Percentiles rank a stretch among this genome's conserved stretches.
phyloP scores from a whole-genome alignment of 2,888 invertebrate genomes.

The Caenorhabditis wallacei region DNA sequence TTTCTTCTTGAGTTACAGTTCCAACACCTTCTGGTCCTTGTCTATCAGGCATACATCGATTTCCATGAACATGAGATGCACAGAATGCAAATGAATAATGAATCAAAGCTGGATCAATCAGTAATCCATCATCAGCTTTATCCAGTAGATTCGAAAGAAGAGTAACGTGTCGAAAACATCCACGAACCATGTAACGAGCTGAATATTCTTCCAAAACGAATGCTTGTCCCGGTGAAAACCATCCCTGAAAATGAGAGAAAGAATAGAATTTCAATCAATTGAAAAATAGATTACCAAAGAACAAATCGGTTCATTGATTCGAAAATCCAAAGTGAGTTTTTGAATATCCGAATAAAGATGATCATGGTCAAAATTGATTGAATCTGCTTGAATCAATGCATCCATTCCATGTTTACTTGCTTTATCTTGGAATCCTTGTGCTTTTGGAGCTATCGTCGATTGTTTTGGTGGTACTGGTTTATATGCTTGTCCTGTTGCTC shows the following conservation, averaged over 20 bases:
- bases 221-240: conserved; percentile 99
- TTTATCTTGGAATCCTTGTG: conserved; percentile 87
- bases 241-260: conserved; percentile 93
- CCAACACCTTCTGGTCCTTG: conserved; percentile 91
- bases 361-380: conserved; percentile 96
- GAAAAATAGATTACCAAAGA: conserved; percentile 89
- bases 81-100: conserved; percentile 99
- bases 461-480: conserved; percentile 94
- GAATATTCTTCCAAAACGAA: conserved; percentile 99
- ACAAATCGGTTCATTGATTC: conserved; percentile 97
- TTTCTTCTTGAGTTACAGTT: conserved; percentile 97
- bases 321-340: conserved; percentile 94
- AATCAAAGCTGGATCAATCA: conserved; percentile 98
- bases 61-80: conserved; percentile 99
- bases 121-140: conserved; percentile 88
- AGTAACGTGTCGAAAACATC: conserved; percentile 95
- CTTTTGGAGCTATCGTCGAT: conserved; percentile 79
- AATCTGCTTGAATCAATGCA: conserved; percentile 99
- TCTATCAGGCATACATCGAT: conserved; percentile 88
- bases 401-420: conserved; percentile 99
- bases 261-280: background rate
- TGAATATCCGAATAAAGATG: conserved; percentile 94
- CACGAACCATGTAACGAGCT: conserved; percentile 95
- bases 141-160: conserved; percentile 96
- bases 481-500: conserved; percentile 99